A percentile compares a stretch with the other conserved stretches of the same genome.
Conservation (phyloP, 2,113 vertebrate genomes). For the Rhea pennata region DNA sequence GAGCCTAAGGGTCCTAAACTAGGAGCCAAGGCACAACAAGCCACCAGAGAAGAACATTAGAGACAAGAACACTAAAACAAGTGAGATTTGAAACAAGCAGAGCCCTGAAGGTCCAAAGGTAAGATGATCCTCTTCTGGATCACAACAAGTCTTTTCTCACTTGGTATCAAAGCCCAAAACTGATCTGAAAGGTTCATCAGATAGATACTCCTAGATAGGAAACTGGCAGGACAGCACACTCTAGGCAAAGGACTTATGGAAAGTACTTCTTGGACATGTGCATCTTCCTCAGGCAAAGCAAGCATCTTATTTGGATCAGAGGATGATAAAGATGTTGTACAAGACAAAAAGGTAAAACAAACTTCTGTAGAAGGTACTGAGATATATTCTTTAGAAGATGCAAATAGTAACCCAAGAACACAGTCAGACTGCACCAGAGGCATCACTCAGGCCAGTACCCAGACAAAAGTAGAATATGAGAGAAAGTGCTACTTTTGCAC, state of each 20-base stretch:
- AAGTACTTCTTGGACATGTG: neutral
- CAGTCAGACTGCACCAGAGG: neutral
- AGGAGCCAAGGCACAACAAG: neutral
- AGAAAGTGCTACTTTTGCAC: neutral
- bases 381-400: neutral
- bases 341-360: neutral
- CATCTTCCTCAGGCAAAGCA: neutral
- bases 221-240: neutral
- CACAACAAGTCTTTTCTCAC: neutral
- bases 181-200: neutral
- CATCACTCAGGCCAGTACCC: neutral
- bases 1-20: neutral
- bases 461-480: neutral
- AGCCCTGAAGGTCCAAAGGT: neutral
- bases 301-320: neutral
- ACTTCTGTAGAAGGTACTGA: neutral
- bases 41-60: neutral
- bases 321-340: neutral
- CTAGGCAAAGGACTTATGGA: neutral
- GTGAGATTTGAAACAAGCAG: neutral
- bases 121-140: no score
- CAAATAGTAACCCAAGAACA: neutral
- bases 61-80: neutral
- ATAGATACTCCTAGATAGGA: neutral
- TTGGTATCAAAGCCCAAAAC: neutral